Conservation (phyloP, 2,113 vertebrate species). For the Ptychochromis oligacanthus region DNA sequence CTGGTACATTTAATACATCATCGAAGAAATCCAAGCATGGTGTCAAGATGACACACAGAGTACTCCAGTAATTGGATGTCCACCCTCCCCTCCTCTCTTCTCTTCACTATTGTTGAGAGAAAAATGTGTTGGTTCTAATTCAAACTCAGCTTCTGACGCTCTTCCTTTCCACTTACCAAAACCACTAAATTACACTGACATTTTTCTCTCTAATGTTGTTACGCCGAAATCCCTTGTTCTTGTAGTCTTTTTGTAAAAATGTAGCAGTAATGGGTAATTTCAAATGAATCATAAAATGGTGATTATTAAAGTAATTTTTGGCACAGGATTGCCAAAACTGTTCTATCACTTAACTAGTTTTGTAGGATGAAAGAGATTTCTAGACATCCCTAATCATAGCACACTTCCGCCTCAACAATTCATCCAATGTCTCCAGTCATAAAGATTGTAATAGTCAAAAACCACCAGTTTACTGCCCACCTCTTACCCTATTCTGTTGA, state of each 20-base stretch:
- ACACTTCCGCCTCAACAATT: neutral
- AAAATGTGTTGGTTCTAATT: conserved; percentile 70
- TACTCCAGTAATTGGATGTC: conserved; percentile 70
- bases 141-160: conserved; percentile 55
- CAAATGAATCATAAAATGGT: conserved; percentile 41
- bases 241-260: conserved; percentile 42
- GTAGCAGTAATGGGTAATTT: conserved; percentile 38
- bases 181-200: conserved; percentile 61
- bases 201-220: conserved; percentile 55
- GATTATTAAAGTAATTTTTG: conserved; percentile 53
- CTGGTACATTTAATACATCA: conserved; percentile 40
- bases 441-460: conserved; percentile 37
- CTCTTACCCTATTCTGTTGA: conserved; percentile 8
- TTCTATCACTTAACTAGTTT: conserved; percentile 32
- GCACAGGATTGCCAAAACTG: conserved; percentile 8
- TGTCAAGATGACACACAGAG: conserved; percentile 66
- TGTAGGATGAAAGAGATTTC: neutral
- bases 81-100: conserved; percentile 17
- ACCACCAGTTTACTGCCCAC: conserved; percentile 53
- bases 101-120: conserved; percentile 61
- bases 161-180: conserved; percentile 54
- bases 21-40: conserved; percentile 50
- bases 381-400: conserved; percentile 19
- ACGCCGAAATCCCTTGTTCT: conserved; percentile 40
- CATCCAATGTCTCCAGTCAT: conserved; percentile 26